A percentile compares a stretch with the other conserved stretches of the same genome.
These are phyloP conservation scores for Aricia artaxerxes DNA, from an alignment of 2,888 invertebrate genomes.

Conservation along the genomic window DNA sequence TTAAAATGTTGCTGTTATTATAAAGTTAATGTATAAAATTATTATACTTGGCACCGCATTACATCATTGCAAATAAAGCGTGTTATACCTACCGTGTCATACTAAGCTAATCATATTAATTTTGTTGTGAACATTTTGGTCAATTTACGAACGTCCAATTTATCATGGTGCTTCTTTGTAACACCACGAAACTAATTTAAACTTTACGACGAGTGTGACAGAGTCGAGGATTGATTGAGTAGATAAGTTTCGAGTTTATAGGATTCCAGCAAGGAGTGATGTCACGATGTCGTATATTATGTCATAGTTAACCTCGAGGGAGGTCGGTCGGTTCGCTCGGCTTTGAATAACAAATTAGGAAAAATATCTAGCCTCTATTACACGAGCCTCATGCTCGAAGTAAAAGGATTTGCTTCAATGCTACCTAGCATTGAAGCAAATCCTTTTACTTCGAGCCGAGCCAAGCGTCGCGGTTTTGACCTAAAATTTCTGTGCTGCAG, in stretches of 20 bases:
- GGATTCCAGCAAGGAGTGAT: constrained; percentile 43
- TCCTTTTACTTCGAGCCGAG: constrained; percentile 1
- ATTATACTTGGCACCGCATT: background rate
- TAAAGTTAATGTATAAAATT: background rate
- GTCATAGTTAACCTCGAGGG: constrained; percentile 42
- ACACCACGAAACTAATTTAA: background rate
- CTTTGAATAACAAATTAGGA: constrained; percentile 46
- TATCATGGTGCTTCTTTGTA: background rate
- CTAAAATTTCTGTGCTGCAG: background rate
- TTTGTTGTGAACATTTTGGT: constrained; percentile 28
- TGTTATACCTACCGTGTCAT: background rate
- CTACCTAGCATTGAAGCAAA: background rate
- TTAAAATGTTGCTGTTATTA: background rate
- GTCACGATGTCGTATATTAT: constrained; percentile 45
- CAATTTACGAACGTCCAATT: constrained; percentile 18
- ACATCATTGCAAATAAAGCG: background rate
- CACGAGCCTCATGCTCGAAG: constrained; percentile 10
- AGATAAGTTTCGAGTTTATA: constrained; percentile 35
- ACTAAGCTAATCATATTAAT: background rate
- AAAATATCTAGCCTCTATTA: constrained; percentile 26
- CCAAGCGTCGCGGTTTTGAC: background rate
- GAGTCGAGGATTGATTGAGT: constrained; percentile 10
- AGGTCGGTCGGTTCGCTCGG: constrained; percentile 41
- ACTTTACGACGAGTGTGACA: background rate
- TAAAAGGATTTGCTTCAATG: too few relatives aligned